phyloP scores from a whole-genome alignment of 1,140 invertebrate species.

The Trichonephila clavipes region DNA sequence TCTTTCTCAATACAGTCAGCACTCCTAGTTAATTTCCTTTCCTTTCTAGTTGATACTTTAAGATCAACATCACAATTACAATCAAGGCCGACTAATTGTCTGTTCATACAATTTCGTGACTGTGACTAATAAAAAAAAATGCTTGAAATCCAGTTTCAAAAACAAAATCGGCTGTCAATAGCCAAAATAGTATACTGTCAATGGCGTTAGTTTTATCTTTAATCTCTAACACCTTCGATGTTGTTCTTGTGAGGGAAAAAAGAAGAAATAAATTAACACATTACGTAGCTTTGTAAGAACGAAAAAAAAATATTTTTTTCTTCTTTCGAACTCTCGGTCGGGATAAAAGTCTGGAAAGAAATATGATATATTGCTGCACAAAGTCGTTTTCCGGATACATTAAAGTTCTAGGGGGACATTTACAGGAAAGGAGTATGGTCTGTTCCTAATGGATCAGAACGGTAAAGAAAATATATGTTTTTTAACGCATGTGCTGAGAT shows the following conservation, averaged over 20 bases:
- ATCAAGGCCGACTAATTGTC: no score
- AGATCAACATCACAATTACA: no score
- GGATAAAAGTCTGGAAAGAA: conserved; percentile 46
- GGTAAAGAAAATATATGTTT: conserved; percentile 69
- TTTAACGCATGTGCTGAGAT: conserved; percentile 57
- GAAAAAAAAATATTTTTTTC: neutral
- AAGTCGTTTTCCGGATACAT: conserved; percentile 69
- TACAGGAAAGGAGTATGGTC: conserved; percentile 23
- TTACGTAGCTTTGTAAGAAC: neutral
- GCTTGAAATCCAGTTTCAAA: neutral
- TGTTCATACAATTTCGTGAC: no score
- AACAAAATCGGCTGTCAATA: no score
- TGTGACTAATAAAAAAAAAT: no score
- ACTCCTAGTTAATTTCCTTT: no score
- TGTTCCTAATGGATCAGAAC: conserved; percentile 67
- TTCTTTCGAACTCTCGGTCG: neutral
- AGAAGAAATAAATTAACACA: conserved; percentile 6
- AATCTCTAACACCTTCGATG: neutral
- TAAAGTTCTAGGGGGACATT: conserved; percentile 63
- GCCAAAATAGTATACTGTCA: neutral
- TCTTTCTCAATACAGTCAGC: no score
- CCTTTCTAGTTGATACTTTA: no score
- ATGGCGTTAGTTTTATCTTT: neutral
- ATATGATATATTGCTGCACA: conserved; percentile 63
- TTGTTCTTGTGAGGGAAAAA: neutral